A percentile compares a stretch with the other conserved stretches of the same genome.
Evolutionary conservation across 1,140 invertebrate species (phyloP).

Genomic region (Plectus sambesii): DNA sequence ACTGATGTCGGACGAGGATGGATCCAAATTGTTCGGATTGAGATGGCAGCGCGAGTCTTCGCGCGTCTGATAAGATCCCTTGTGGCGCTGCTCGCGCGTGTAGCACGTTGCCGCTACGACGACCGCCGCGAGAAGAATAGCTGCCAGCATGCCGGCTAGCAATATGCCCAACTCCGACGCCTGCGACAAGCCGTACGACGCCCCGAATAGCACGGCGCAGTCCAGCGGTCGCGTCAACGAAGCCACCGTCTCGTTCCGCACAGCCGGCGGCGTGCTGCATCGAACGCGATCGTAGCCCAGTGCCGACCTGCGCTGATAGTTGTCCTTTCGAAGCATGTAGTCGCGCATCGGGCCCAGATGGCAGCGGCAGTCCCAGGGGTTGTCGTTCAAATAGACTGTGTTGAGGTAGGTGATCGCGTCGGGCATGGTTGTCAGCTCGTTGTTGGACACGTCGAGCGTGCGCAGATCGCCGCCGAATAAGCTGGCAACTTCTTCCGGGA

Average conservation of each 20-base stretch:
- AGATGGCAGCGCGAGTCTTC: conserved; percentile 27
- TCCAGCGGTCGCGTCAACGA: conserved; percentile 1
- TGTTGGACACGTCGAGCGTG: conserved; percentile 5
- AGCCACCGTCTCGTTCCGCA: background rate
- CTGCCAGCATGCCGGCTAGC: conserved; percentile 27
- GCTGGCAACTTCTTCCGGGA: conserved; percentile 3
- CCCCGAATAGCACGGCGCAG: conserved; percentile 40
- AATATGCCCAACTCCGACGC: conserved; percentile 33
- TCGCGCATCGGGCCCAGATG: conserved; percentile 2
- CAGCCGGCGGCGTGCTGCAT: conserved; percentile 1
- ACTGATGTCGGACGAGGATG: too few relatives aligned
- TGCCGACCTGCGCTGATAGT: conserved; percentile 3
- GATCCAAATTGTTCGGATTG: too few relatives aligned
- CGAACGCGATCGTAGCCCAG: conserved; percentile 4
- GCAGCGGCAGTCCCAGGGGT: conserved; percentile 10
- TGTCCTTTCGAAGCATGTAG: conserved; percentile 6
- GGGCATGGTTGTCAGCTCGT: background rate
- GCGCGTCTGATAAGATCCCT: conserved; percentile 32
- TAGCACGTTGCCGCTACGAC: conserved; percentile 30
- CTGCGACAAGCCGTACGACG: conserved; percentile 40
- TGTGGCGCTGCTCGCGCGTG: conserved; percentile 25
- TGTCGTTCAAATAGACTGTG: conserved; percentile 3
- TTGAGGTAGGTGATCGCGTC: conserved; percentile 4
- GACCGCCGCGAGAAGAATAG: conserved; percentile 25
- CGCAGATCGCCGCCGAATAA: background rate